Base-by-base conservation (phyloP, 2,797 vertebrate genomes). In the Sylvia borin region DNA sequence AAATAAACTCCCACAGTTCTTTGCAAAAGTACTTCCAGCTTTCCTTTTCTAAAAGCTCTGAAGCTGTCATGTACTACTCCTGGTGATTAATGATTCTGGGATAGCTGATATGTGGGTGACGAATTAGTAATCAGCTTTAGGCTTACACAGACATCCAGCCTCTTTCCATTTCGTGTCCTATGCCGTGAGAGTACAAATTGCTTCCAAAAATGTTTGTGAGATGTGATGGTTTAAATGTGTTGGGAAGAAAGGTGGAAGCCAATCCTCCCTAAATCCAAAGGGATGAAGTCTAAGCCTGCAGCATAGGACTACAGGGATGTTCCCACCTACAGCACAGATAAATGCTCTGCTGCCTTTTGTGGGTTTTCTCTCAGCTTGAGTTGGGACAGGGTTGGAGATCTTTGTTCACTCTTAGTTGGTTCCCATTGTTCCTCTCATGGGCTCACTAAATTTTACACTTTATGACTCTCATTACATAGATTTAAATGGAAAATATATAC, bases 21-120 rank as follows among this genome's bases (percentile, higher is more conserved):
- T 84, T 95, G 91, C 88, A 76, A 65, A 92, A 82, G 62, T 73
- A 85, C 81, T 88, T 94, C 88, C 93, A 89, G 53, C 67, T 84
- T 91, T 96, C 67, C 53, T 77, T 71, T 85, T 91, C 34, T 54
- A 65, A 95, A 91, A 95, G 53, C 86, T 94, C 89, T 65, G 84
- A 74, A 80, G 82, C 87, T 95, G 94, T 96, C 95, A 90, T 92
- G 89, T 93, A 88, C 13, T 21, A 17, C 61, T 95, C 55, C 29
- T 71, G 65, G 70, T 95, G 92, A 93, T 94, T 92, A 95, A 95
- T 95, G 93, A 87, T 93, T 71, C 83, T 87, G 54, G 72, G 88
- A 54, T 93, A 58, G 60, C 58, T 90, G 91, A 92, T 94, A 51
- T 40, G 90, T 94, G 85, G 87, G 92, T 95, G 92, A 96, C 12